Evolutionary conservation across 1,140 invertebrate genomes (phyloP).

Genomic region (Dolichoris vasculosae): DNA sequence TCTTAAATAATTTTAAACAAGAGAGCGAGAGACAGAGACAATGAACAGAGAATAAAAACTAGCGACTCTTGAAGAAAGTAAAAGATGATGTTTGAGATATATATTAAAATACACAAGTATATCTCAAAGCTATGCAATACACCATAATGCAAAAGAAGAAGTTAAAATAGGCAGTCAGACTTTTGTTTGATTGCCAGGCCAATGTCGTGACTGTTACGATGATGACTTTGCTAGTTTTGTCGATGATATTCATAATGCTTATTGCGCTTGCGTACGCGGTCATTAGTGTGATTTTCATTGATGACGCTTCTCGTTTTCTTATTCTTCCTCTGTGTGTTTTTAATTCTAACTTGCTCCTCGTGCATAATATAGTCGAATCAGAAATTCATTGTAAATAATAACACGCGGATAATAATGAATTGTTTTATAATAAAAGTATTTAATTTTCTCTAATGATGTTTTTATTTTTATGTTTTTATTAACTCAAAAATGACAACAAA

Average conservation of each 20-base stretch:
- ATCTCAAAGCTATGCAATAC: no score
- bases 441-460: no score
- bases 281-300: background rate
- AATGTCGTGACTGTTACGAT: background rate
- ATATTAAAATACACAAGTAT: no score
- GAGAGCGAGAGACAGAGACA: background rate
- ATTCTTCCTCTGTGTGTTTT: background rate
- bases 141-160: background rate
- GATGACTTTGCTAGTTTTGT: slow-evolving; percentile 26
- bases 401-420: no score
- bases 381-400: no score
- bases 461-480: no score
- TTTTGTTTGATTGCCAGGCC: slow-evolving; percentile 28
- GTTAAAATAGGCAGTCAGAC: background rate
- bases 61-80: no score
- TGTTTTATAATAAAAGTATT: no score
- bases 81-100: no score
- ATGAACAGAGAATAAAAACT: background rate
- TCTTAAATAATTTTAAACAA: background rate
- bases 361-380: no score
- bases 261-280: background rate
- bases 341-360: no score
- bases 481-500: no score
- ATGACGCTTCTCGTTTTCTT: slow-evolving; percentile 1
- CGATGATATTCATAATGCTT: background rate